Percentiles rank a stretch among this genome's conserved stretches.
These are phyloP conservation scores for Bombyx mandarina DNA, from an alignment of 1,140 invertebrate genomes.

Conservation along the genomic window DNA sequence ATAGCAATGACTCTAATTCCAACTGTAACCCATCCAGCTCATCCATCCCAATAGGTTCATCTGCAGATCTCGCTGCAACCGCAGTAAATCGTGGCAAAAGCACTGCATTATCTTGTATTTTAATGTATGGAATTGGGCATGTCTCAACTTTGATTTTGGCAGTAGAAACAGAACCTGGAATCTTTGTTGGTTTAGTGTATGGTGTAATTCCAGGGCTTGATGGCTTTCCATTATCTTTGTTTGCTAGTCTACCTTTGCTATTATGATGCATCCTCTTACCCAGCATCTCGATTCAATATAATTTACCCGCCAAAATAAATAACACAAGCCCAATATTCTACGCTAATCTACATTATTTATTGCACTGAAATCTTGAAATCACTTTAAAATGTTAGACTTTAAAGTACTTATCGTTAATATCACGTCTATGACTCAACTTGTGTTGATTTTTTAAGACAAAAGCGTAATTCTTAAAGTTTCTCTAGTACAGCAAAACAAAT, in stretches of 20 bases:
- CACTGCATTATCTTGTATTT: constrained; percentile 53
- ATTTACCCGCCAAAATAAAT: constrained; percentile 49
- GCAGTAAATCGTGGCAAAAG: constrained; percentile 54
- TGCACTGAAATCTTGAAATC: too few species aligned
- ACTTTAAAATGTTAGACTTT: too few species aligned
- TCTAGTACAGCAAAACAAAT: too few species aligned
- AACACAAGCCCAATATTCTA: too few species aligned
- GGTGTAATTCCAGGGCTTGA: constrained; percentile 63
- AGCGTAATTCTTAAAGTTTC: too few species aligned
- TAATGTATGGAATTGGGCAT: constrained; percentile 58
- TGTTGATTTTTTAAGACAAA: too few species aligned
- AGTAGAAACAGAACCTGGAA: constrained; percentile 42
- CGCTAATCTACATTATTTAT: too few species aligned
- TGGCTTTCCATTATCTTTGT: constrained; percentile 65
- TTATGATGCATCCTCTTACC: constrained; percentile 69
- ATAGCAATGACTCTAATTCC: constrained; percentile 90
- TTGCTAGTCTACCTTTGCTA: constrained; percentile 58
- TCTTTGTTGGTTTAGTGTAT: constrained; percentile 62
- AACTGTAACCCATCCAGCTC: constrained; percentile 89
- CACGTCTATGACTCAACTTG: too few species aligned
- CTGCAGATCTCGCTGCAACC: constrained; percentile 55
- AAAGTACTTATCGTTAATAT: too few species aligned
- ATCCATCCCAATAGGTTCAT: constrained; percentile 74
- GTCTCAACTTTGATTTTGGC: constrained; percentile 58
- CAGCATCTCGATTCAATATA: constrained; percentile 52